These are phyloP conservation scores for Drosophila setifemur DNA, from an alignment of 1,140 invertebrate species.

Conservation along the genomic window DNA sequence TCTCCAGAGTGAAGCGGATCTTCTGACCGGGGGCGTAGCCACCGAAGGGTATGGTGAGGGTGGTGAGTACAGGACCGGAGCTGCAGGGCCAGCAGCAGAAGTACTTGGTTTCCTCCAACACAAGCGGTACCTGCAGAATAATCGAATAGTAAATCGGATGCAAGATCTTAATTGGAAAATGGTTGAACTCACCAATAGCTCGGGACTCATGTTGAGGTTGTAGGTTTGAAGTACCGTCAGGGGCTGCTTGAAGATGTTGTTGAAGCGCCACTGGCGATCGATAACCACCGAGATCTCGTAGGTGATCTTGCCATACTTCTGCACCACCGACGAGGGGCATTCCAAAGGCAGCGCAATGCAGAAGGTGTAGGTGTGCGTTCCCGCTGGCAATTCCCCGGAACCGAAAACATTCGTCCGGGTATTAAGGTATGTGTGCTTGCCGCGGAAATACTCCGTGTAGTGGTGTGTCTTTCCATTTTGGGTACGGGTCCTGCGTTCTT, in stretches of 20 bases:
- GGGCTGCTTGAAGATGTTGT: constrained; percentile 87
- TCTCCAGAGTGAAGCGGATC: constrained; percentile 48
- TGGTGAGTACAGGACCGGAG: constrained; percentile 55
- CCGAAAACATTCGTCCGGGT: constrained; percentile 36
- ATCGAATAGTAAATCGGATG: not conserved
- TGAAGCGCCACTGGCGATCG: constrained; percentile 89
- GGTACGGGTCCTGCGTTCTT: constrained; percentile 37
- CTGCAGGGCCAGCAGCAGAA: constrained; percentile 76
- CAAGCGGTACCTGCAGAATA: constrained; percentile 47
- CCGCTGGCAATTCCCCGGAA: constrained; percentile 47
- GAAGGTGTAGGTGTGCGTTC: constrained; percentile 65
- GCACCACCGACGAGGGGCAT: constrained; percentile 88
- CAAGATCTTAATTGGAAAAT: no score
- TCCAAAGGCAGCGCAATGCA: constrained; percentile 83
- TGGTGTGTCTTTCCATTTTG: constrained; percentile 31
- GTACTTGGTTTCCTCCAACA: constrained; percentile 52
- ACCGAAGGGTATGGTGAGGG: constrained; percentile 63
- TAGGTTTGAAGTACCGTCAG: constrained; percentile 89
- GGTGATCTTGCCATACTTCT: constrained; percentile 86
- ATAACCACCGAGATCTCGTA: constrained; percentile 87
- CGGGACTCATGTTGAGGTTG: constrained; percentile 87
- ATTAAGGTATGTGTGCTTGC: constrained; percentile 48
- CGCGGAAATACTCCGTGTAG: constrained; percentile 54
- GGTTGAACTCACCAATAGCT: constrained; percentile 47
- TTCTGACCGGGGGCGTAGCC: constrained; percentile 71